Conservation (phyloP, 2,797 vertebrate species). For the Coranthus polyacanthus region DNA sequence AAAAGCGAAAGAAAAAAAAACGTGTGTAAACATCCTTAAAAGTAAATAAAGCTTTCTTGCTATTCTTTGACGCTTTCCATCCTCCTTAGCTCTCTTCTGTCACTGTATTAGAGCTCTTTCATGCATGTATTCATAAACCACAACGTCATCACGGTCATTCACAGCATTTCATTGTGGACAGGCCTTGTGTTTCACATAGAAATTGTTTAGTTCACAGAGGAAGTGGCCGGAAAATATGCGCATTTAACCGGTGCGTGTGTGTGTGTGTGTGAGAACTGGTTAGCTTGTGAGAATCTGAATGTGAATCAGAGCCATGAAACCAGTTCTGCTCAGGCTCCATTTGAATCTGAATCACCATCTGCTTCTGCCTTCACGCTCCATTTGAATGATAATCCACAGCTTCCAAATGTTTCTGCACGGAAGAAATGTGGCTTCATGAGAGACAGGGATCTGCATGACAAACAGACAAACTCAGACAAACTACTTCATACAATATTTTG, state of each 20-base stretch:
- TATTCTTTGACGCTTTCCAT: no score
- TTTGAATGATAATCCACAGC: slow-evolving; percentile 26
- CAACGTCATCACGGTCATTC: slow-evolving; percentile 19
- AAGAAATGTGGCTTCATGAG: background rate
- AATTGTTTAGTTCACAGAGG: slow-evolving; percentile 18
- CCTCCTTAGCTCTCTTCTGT: background rate
- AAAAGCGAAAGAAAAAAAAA: no score
- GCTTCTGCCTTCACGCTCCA: background rate
- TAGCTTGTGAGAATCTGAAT: slow-evolving; percentile 21
- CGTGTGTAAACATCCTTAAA: no score
- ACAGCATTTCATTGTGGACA: slow-evolving; percentile 22
- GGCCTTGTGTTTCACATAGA: slow-evolving; percentile 38
- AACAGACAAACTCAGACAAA: no score
- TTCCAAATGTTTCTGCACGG: slow-evolving; percentile 8
- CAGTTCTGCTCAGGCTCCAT: slow-evolving; percentile 22
- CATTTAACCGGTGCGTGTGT: slow-evolving; percentile 14
- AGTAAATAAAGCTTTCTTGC: no score
- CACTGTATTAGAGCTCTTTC: slow-evolving; percentile 2
- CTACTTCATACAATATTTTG: no score
- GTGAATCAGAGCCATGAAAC: slow-evolving; percentile 11
- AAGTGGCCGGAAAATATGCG: slow-evolving; percentile 21
- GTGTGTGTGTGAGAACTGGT: slow-evolving; percentile 13
- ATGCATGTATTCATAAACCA: slow-evolving; percentile 33
- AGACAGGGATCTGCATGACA: background rate
- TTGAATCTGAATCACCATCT: slow-evolving; percentile 31